Base-by-base conservation (phyloP, 2,797 vertebrate species). In the Prionace glauca region DNA sequence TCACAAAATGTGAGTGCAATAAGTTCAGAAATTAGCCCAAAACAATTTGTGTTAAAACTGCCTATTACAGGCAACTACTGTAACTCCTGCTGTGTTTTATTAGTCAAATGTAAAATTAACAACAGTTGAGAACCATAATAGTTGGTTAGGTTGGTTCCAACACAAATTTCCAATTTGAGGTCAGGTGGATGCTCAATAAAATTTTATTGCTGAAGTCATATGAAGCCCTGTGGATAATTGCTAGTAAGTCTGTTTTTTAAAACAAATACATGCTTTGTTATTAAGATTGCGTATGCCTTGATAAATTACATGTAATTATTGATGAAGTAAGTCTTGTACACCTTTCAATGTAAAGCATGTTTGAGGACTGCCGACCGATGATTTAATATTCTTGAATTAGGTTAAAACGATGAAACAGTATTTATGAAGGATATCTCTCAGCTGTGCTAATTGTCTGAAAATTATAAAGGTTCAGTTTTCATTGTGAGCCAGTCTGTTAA, bases 21-120 rank as follows among this genome's bases (percentile, higher is more conserved):
- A 95, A 95, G 45, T 95, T 77, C 93, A 95, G 69, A 77, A 95
- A 95, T 77, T 95, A 60, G 41, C 50, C 93, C 72, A 56, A 95
- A 60, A 95, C 93, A 95, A 95, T n/a, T 45, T 97, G 96, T 95
- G 96, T 96, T 96, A 74, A 95, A 96, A 95, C 95, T 96, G 95
- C n/a, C 0, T 95, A 96, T 95, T 67, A 79, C 96, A 95, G 79
- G 29, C 45, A 77, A 96, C 97, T 96, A 97, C 95, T 96, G 96
- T 97, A 97, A 97, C 96, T 97, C 97, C 98, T 96, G 96, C 98
- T 98, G 97, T 97, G 97, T 99, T 99, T 99, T 99, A 99, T 98
- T 98, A 97, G 98, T 98, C 98, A 98, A 98, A 98, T 98, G 98
- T 99, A 99, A 99, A 99, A 99, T 99, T 99, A 99, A 99, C 98